These are phyloP conservation scores for Cromileptes altivelis DNA, from an alignment of 2,113 vertebrate species.

Conservation along the genomic window DNA sequence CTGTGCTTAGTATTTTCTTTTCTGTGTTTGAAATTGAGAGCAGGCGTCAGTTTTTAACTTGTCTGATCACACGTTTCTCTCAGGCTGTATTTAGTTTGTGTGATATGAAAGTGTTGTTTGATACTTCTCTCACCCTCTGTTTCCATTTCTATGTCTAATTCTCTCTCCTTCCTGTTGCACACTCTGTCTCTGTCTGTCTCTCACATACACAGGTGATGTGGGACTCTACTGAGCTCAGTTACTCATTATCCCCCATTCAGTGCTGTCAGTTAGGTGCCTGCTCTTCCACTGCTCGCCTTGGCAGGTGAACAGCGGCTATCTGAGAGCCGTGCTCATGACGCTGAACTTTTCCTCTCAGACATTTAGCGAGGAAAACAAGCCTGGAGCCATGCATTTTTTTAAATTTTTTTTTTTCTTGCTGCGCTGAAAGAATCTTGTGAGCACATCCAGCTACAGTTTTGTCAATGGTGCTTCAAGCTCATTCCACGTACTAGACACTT, in stretches of 20 bases:
- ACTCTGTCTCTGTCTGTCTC: neutral
- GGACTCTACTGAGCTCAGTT: constrained; percentile 33
- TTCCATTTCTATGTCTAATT: constrained; percentile 45
- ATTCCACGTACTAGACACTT: constrained; percentile 45
- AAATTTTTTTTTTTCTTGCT: neutral
- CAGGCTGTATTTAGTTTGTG: constrained; percentile 6
- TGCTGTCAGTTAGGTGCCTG: constrained; percentile 35
- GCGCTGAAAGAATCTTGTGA: constrained; percentile 27
- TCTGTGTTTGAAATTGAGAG: constrained; percentile 1
- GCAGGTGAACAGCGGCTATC: constrained; percentile 38
- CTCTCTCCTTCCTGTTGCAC: constrained; percentile 27
- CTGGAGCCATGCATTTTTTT: neutral
- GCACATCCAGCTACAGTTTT: constrained; percentile 39
- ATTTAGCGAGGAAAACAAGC: constrained; percentile 36
- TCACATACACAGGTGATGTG: constrained; percentile 30
- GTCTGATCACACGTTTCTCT: constrained; percentile 27
- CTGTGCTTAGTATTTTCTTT: neutral
- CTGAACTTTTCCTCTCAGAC: constrained; percentile 47
- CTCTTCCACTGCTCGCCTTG: constrained; percentile 32
- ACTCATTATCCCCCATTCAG: constrained; percentile 42
- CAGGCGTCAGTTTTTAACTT: constrained; percentile 3
- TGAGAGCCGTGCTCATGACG: constrained; percentile 11
- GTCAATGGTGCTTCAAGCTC: constrained; percentile 37
- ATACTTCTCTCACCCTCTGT: constrained; percentile 27
- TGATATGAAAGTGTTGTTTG: constrained; percentile 11